Percentiles rank a stretch among this genome's conserved stretches.
Evolutionary conservation across 2,797 vertebrate genomes (phyloP).

Genomic region (Protonibea diacanthus): DNA sequence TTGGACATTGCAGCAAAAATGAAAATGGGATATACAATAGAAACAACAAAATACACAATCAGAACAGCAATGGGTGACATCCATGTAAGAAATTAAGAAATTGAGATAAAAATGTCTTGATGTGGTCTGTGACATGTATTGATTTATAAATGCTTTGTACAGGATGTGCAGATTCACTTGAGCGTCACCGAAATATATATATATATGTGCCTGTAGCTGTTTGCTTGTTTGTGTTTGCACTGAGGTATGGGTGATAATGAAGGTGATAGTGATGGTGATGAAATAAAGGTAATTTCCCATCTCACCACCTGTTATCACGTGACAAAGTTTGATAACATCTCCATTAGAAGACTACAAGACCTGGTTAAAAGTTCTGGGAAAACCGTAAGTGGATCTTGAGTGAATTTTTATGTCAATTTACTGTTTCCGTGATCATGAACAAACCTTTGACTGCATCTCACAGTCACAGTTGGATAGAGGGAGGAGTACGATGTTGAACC

Average conservation of each 20-base stretch:
- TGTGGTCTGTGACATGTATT: background rate
- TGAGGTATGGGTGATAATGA: background rate
- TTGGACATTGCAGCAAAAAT: background rate
- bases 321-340: background rate
- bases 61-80: background rate
- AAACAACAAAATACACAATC: background rate
- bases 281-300: background rate
- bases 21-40: background rate
- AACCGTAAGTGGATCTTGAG: background rate
- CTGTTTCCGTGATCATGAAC: too few relatives aligned
- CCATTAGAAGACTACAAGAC: background rate
- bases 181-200: background rate
- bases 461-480: too few relatives aligned
- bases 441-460: too few relatives aligned
- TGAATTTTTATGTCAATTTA: too few relatives aligned
- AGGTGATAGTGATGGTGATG: background rate
- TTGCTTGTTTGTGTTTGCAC: background rate
- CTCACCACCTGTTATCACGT: background rate
- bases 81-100: too few relatives aligned
- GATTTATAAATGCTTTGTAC: background rate
- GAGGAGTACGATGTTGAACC: too few relatives aligned
- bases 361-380: background rate
- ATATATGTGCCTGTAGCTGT: background rate
- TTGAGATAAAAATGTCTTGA: background rate
- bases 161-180: constrained; percentile 17